phyloP scores from a whole-genome alignment of 2,113 vertebrate genomes.

The Lycocorax pyrrhopterus region DNA sequence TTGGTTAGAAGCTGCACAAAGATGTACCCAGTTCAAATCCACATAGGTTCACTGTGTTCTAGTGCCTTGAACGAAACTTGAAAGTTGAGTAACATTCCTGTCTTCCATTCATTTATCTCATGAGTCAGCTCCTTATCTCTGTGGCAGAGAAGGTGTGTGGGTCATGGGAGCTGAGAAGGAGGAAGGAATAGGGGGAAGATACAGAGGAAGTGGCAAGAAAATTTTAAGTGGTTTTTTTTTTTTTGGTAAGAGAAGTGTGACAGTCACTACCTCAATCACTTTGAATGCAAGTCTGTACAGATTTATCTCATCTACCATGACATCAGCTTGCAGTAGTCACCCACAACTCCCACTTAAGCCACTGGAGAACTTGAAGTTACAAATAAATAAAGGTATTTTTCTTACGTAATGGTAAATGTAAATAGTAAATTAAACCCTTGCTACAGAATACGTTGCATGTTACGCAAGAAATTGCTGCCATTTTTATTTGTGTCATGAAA shows the following conservation, averaged over 20 bases:
- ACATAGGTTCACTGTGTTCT: background rate
- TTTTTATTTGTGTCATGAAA: background rate
- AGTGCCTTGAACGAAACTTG: background rate
- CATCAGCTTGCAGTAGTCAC: conserved; percentile 7
- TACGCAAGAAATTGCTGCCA: background rate
- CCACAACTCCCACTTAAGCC: background rate
- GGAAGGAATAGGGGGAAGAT: background rate
- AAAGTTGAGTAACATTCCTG: background rate
- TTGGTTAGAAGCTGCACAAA: background rate
- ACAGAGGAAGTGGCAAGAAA: background rate
- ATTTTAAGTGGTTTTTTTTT: background rate
- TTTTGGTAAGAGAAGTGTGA: background rate
- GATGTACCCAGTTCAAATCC: background rate
- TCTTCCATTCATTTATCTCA: background rate
- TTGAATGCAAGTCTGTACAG: background rate
- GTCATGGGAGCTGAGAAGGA: background rate
- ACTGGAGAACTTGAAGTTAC: background rate
- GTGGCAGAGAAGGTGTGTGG: background rate
- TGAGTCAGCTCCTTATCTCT: background rate
- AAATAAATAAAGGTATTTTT: background rate
- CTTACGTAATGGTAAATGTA: background rate
- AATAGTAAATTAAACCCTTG: background rate
- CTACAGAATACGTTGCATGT: background rate
- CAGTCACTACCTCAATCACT: background rate
- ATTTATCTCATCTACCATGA: background rate